A percentile compares a stretch with the other conserved stretches of the same genome.
Conservation (phyloP, 2,888 invertebrate species). For the Phaonia tiefii region DNA sequence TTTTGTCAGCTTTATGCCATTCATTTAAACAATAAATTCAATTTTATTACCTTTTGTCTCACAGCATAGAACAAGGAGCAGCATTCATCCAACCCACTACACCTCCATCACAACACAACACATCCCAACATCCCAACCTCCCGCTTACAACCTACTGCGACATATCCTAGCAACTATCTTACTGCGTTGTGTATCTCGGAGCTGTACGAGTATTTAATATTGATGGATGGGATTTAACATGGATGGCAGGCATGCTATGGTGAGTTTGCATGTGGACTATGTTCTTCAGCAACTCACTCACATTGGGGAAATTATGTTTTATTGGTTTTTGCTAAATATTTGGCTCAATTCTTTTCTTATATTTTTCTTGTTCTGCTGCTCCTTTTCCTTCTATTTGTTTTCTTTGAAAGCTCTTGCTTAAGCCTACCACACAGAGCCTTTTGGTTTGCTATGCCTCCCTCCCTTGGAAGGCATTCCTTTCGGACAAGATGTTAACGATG, state of each 20-base stretch:
- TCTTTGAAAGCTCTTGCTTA: background rate
- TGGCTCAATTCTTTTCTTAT: background rate
- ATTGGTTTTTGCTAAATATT: conserved; percentile 33
- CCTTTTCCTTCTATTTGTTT: background rate
- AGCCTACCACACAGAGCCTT: too few species aligned
- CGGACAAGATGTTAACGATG: background rate
- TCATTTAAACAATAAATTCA: conserved; percentile 21
- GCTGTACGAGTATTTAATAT: conserved; percentile 26
- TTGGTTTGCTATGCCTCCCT: too few species aligned
- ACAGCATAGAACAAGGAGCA: background rate
- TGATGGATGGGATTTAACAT: conserved; percentile 37
- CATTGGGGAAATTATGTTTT: conserved; percentile 37
- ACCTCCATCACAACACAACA: too few species aligned
- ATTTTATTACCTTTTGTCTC: conserved; percentile 17
- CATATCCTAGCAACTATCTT: conserved; percentile 3
- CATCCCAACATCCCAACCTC: too few species aligned
- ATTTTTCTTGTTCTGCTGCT: background rate
- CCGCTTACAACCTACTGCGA: too few species aligned
- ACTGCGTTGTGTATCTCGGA: background rate
- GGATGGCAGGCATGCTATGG: conserved; percentile 8
- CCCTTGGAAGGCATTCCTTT: background rate
- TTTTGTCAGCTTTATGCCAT: background rate
- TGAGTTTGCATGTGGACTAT: conserved; percentile 16
- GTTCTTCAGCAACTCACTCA: background rate
- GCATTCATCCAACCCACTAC: too few species aligned